Percentiles rank a stretch among this genome's conserved stretches.
Evolutionary conservation across 2,113 vertebrate species (phyloP).

Genomic region (Leucopternis melanops): DNA sequence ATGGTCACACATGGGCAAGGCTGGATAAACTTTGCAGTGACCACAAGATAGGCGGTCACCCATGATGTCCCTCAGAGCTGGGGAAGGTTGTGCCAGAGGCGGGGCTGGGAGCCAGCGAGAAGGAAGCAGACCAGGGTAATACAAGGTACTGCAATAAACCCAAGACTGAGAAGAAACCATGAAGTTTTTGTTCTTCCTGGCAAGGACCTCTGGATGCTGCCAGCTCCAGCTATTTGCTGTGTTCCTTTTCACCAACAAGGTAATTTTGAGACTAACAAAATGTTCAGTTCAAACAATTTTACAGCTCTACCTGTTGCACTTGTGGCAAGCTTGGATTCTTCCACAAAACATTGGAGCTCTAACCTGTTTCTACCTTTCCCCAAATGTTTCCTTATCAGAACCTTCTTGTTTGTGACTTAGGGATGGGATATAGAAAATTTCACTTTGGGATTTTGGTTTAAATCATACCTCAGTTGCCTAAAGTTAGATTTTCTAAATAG

Average conservation of each 20-base stretch:
- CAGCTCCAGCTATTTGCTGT: background rate
- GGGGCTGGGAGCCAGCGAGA: background rate
- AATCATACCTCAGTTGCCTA: background rate
- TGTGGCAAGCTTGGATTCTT: background rate
- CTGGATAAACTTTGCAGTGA: background rate
- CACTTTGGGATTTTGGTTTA: background rate
- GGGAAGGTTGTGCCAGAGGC: background rate
- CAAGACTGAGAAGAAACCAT: background rate
- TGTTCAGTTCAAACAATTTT: background rate
- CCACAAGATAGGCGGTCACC: rapidly evolving
- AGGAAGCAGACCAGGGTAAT: background rate
- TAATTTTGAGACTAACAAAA: background rate
- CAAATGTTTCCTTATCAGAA: background rate
- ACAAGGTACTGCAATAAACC: background rate
- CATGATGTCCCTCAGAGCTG: background rate
- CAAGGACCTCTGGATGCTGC: background rate
- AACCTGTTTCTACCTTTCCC: background rate
- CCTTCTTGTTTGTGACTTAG: background rate
- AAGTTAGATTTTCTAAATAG: background rate
- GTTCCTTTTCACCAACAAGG: background rate
- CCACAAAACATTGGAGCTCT: background rate
- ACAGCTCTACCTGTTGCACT: background rate
- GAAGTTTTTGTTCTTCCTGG: background rate
- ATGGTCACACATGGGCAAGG: background rate
- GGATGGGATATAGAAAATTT: background rate